Base-by-base conservation (phyloP, 2,113 vertebrate species). In the Procavia capensis region DNA sequence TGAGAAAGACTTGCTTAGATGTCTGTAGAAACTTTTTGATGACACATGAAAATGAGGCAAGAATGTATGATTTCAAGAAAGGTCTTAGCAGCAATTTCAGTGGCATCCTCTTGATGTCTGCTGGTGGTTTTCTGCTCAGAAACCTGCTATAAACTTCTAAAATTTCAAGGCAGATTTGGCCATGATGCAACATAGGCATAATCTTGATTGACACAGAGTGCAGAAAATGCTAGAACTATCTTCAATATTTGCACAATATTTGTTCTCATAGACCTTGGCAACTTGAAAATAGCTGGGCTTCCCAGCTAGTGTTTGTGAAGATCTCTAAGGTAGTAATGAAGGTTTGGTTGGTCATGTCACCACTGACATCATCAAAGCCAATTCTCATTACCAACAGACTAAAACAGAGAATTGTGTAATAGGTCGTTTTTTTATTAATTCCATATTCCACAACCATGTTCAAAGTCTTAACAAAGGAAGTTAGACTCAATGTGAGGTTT, bases 351-450 rank as follows among this genome's bases (percentile, higher is more conserved):
- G 16, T 87, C 80, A 61, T 89, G 86, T 96, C 93, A 78, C 78
- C 59, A 25, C 9, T 64, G 84, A 95, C 91, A 96, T 96, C 96
- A 95, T 80, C 57, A 54, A 4, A 0, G 79, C 50, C 97, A 57
- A 72, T 76, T 80, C 95, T 95, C 91, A 90, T 97, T 85, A 91
- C 92, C 83, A 95, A 85, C 78, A 70, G 79, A 81, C 91, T 93
- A 47, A 93, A 94, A 41, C 79, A 66, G 88, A 74, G 43, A 90
- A 82, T 94, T 97, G 91, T 89, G 93, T 96, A 91, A 97, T 93
- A 94, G 96, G 96, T 96, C 96, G 91, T 36, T 81, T 92, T 92
- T 96, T 97, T 97, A 97, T 97, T 97, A 95, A 95, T 92, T 91
- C 91, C 96, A 91, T 95, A 97, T 91, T 91, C 94, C 94, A 78